Base-by-base conservation (phyloP, 2,113 vertebrate genomes). In the Seriola dumerili region DNA sequence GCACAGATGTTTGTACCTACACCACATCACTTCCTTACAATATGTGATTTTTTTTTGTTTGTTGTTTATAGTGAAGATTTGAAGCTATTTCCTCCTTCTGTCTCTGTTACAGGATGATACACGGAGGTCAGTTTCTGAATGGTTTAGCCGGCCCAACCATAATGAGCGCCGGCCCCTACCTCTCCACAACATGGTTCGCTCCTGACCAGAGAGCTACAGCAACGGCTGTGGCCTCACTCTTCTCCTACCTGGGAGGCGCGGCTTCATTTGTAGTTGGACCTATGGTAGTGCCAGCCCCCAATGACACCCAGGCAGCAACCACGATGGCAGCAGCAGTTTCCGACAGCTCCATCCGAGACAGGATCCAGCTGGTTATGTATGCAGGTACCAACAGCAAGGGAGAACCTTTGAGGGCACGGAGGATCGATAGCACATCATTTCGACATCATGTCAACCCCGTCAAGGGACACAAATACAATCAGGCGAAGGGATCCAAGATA, bases 101-200 rank as follows among this genome's bases (percentile, higher is more conserved):
- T 54, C 58, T 77, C 19, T 50, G 55, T 85, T 40, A 0, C 91
- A 99, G 98, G 95, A 88, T 99, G 48, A 97, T 99, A 75, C 98
- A 99, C 0, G 96, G 96, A 42, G 98, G 98, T 54, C 98, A 99
- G 91, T 87, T 99, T 32, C 79, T 99, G 16, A 99, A 99, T 32
- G 98, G 98, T 80, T 77, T 99, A 85, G 98, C 97, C 0, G 98
- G 98, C 5, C 98, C 98, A 0, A 99, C 97, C 5, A 93, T 97
- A 46, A 97, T 97, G 96, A 99, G 97, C 0, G 97, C 97, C 0
- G 97, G 97, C 2, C 98, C 98, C 0, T 97, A 96, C 85, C 97
- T 99, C 7, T 99, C 98, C 63, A 99, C 98, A 0, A 99, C 98
- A 0, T 99, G 98, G 98, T 99, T 99, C 58, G 96, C 97, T 29